Percentiles rank a stretch among this genome's conserved stretches.
Conservation (phyloP, 2,888 invertebrate genomes). For the Encarsia formosa region DNA sequence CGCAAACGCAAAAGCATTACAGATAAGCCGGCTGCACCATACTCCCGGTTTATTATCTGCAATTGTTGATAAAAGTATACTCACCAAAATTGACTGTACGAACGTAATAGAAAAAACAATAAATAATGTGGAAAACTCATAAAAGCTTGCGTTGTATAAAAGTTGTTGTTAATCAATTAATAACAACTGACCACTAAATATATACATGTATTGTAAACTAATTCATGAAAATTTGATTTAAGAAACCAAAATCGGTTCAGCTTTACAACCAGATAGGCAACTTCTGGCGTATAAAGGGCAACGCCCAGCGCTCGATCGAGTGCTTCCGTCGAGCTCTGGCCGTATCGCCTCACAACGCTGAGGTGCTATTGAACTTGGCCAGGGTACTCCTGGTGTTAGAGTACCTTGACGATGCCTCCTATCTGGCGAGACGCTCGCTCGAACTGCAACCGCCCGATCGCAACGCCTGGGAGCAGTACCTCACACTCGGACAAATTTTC, state of each 20-base stretch:
- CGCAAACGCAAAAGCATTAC: no score
- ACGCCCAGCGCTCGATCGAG: slow-evolving; percentile 81
- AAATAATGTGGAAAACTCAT: no score
- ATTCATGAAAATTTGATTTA: no score
- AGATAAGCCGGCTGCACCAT: no score
- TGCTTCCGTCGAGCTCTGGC: slow-evolving; percentile 83
- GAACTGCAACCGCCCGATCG: slow-evolving; percentile 81
- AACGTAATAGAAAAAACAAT: no score
- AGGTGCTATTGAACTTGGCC: slow-evolving; percentile 79
- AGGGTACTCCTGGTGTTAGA: slow-evolving; percentile 80
- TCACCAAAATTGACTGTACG: no score
- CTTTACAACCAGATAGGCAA: slow-evolving; percentile 88
- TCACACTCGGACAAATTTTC: slow-evolving; percentile 86
- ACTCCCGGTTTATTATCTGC: no score
- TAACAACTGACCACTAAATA: no score
- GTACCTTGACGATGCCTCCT: slow-evolving; percentile 86
- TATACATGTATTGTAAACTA: no score
- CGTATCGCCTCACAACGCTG: slow-evolving; percentile 82
- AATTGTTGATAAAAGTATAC: no score
- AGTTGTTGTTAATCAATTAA: no score
- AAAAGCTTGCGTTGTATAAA: no score
- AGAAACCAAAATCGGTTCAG: slow-evolving; percentile 79
- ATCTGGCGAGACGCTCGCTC: slow-evolving; percentile 76
- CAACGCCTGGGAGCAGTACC: slow-evolving; percentile 88
- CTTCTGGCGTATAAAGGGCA: slow-evolving; percentile 86